These are phyloP conservation scores for Orchestia grillus DNA, from an alignment of 1,140 invertebrate species.

Conservation along the genomic window DNA sequence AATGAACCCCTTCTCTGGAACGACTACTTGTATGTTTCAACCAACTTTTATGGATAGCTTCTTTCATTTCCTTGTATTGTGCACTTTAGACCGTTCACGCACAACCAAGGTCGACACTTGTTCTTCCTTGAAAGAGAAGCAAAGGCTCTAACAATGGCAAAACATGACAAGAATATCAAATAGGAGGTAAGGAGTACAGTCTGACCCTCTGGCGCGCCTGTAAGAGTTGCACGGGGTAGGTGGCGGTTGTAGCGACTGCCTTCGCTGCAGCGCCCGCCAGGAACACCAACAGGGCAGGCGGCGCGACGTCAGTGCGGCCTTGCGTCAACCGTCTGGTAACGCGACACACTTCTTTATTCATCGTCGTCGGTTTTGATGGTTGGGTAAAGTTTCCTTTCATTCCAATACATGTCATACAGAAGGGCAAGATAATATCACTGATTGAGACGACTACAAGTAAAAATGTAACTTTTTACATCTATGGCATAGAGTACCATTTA, in stretches of 20 bases:
- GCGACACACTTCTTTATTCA: not conserved
- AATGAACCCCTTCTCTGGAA: no score
- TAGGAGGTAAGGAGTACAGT: constrained; percentile 44
- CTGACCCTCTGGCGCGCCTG: constrained; percentile 84
- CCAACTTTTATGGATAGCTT: no score
- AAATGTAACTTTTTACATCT: no score
- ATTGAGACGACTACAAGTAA: no score
- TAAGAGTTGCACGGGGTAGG: constrained; percentile 90
- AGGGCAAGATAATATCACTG: no score
- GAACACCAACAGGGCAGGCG: constrained; percentile 74
- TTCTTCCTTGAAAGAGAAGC: no score
- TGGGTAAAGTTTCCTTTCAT: not conserved
- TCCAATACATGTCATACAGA: not conserved
- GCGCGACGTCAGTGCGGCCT: constrained; percentile 31
- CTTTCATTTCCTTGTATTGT: no score
- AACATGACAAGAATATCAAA: not conserved
- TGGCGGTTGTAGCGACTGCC: constrained; percentile 84
- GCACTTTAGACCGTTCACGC: no score
- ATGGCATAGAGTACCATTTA: no score
- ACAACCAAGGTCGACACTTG: no score
- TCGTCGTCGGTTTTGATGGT: not conserved
- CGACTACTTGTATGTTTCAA: no score
- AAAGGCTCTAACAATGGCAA: not conserved
- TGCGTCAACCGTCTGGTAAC: constrained; percentile 69
- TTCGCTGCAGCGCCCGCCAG: constrained; percentile 84